These are phyloP conservation scores for Venusia cambrica DNA, from an alignment of 2,888 invertebrate species.

Conservation along the genomic window DNA sequence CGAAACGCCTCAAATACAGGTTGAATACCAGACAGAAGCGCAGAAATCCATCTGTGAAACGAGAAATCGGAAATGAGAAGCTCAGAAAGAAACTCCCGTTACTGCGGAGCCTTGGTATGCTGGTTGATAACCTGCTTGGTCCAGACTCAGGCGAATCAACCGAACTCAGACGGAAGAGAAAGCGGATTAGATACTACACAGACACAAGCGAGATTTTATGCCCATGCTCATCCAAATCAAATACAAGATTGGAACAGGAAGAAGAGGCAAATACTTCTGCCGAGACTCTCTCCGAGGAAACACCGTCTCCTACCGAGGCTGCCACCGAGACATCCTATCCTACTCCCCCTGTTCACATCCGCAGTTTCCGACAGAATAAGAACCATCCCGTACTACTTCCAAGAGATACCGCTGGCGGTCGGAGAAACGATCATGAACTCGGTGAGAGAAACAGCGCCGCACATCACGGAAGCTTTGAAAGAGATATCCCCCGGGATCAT, in stretches of 20 bases:
- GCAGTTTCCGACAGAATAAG: constrained; percentile 69
- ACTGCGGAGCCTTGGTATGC: constrained; percentile 62
- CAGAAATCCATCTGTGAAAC: constrained; percentile 50
- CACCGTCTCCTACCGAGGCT: constrained; percentile 49
- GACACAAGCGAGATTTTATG: constrained; percentile 20
- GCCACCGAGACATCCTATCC: constrained; percentile 60
- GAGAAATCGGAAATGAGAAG: constrained; percentile 54
- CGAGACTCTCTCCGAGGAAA: constrained; percentile 52
- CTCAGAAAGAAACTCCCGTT: constrained; percentile 62
- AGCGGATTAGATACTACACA: constrained; percentile 37
- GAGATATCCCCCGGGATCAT: constrained; percentile 72
- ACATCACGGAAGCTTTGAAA: constrained; percentile 66
- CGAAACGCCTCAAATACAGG: constrained; percentile 49
- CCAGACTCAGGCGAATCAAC: constrained; percentile 48
- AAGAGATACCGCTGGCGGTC: constrained; percentile 72
- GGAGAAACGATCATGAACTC: constrained; percentile 72
- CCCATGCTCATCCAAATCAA: constrained; percentile 35
- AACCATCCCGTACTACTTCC: constrained; percentile 71
- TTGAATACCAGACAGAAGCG: constrained; percentile 43
- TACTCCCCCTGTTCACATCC: constrained; percentile 66
- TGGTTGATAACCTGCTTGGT: constrained; percentile 66
- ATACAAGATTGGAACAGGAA: constrained; percentile 37
- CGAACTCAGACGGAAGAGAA: constrained; percentile 40
- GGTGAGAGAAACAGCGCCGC: constrained; percentile 69
- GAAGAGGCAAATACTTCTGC: constrained; percentile 63